A percentile compares a stretch with the other conserved stretches of the same genome.
Evolutionary conservation across 2,113 vertebrate genomes (phyloP).

Genomic region (Ptilorrhoa leucosticta): DNA sequence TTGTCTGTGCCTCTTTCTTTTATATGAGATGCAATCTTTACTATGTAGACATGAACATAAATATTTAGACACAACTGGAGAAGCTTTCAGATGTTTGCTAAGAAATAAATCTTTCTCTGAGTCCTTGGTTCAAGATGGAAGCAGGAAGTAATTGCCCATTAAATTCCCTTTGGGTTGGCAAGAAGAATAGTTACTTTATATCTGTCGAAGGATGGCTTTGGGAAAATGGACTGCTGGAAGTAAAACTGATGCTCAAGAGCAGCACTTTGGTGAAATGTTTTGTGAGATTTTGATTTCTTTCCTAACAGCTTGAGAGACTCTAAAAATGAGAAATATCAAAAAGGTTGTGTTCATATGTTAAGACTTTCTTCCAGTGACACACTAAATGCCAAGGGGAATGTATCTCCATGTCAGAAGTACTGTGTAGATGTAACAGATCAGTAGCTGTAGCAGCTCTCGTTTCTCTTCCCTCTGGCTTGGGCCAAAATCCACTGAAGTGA

Average conservation of each 20-base stretch:
- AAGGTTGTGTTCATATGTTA: not conserved
- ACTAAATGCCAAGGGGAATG: not conserved
- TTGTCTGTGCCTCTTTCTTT: not conserved
- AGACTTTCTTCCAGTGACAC: not conserved
- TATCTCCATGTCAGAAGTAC: not conserved
- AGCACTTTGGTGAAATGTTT: not conserved
- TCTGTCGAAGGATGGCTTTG: not conserved
- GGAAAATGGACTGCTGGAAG: not conserved
- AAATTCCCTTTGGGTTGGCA: not conserved
- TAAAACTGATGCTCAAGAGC: not conserved
- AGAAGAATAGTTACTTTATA: not conserved
- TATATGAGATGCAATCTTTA: not conserved
- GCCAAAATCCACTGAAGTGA: not conserved
- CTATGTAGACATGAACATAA: not conserved
- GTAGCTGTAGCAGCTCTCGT: not conserved
- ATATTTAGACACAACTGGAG: not conserved
- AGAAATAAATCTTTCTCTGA: constrained; percentile 42
- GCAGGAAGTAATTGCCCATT: constrained; percentile 3
- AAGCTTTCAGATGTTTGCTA: constrained; percentile 12
- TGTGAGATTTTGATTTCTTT: not conserved
- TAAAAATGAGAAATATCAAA: not conserved
- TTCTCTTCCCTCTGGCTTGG: not conserved
- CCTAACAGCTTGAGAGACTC: not conserved
- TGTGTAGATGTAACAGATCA: not conserved
- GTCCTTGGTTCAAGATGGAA: constrained; percentile 2